Percentiles rank a stretch among this genome's conserved stretches.
These are phyloP conservation scores for Altica lythri DNA, from an alignment of 2,888 invertebrate species.

Conservation along the genomic window DNA sequence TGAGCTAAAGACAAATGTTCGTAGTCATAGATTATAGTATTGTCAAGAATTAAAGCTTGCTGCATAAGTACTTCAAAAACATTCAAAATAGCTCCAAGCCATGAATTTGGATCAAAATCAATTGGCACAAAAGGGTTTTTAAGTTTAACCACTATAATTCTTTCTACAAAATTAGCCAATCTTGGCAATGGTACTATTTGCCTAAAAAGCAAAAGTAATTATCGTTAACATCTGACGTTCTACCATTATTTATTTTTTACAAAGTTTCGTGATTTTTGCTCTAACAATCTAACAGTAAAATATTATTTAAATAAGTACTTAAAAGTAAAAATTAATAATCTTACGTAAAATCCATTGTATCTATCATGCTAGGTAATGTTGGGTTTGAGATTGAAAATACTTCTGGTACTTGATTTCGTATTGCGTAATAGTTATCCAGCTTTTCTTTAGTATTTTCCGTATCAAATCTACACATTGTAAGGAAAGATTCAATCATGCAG, in stretches of 20 bases:
- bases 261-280: no score
- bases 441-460: slow-evolving; percentile 32
- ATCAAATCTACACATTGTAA: slow-evolving; percentile 33
- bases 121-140: slow-evolving; percentile 36
- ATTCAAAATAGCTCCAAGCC: slow-evolving; percentile 23
- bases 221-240: not conserved
- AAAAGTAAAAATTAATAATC: not conserved
- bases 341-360: slow-evolving; percentile 6
- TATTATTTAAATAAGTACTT: not conserved
- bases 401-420: slow-evolving; percentile 28
- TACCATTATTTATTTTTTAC: no score
- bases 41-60: slow-evolving; percentile 25
- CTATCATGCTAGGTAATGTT: slow-evolving; percentile 14
- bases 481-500: slow-evolving; percentile 28
- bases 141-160: slow-evolving; percentile 50
- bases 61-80: slow-evolving; percentile 28
- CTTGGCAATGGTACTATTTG: slow-evolving; percentile 46
- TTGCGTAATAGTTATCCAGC: slow-evolving; percentile 36
- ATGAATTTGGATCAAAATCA: slow-evolving; percentile 50
- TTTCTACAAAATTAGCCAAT: slow-evolving; percentile 24
- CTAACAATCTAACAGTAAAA: no score
- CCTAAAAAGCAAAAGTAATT: slow-evolving; percentile 45
- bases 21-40: slow-evolving; percentile 28
- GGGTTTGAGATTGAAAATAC: slow-evolving; percentile 31
- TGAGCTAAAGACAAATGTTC: slow-evolving; percentile 29